Evolutionary conservation across 2,113 vertebrate genomes (phyloP).

Genomic region (Prunella himalayana): DNA sequence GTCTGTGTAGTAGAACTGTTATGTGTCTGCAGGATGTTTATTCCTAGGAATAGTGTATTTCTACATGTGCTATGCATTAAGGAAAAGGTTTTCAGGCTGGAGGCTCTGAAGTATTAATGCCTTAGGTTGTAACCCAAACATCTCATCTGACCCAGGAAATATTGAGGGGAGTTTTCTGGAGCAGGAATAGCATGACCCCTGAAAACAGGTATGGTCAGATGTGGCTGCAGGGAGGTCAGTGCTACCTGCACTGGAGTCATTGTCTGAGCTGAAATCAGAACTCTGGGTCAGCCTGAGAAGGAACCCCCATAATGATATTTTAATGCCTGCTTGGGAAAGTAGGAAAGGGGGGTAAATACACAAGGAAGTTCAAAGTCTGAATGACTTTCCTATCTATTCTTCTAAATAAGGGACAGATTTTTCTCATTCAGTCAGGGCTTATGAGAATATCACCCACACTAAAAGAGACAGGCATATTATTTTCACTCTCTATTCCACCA

Average conservation of each 20-base stretch:
- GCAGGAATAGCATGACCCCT: neutral
- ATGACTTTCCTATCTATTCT: neutral
- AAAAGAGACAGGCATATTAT: conserved; percentile 45
- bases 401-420: conserved; percentile 32
- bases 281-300: neutral
- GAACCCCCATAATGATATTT: neutral
- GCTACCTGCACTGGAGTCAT: neutral
- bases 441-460: conserved; percentile 64
- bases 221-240: neutral
- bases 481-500: conserved; percentile 21
- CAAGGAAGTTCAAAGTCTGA: conserved; percentile 7
- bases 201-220: neutral
- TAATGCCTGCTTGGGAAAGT: neutral
- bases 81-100: neutral
- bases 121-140: neutral
- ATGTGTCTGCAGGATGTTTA: neutral
- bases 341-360: neutral
- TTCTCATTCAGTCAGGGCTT: conserved; percentile 55
- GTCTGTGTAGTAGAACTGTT: neutral
- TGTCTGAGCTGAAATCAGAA: neutral
- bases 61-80: neutral
- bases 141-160: neutral
- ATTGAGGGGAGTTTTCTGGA: neutral
- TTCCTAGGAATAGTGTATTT: neutral
- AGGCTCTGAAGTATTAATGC: neutral